These are phyloP conservation scores for Hipposideros armiger DNA, from an alignment of 2,113 vertebrate genomes.

Conservation along the genomic window DNA sequence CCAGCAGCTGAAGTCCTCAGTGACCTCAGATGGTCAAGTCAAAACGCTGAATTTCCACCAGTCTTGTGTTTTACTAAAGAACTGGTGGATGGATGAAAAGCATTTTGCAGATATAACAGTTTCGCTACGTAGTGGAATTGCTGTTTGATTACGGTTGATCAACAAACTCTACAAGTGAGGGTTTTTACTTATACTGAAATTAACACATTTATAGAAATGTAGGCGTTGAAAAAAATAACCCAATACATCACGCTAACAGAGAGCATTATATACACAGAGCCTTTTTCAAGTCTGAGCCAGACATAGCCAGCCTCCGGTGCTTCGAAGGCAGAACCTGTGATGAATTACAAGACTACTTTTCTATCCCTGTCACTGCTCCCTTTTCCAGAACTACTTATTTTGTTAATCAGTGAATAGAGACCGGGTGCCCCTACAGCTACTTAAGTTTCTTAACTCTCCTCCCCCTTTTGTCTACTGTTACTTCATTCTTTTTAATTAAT, in stretches of 20 bases:
- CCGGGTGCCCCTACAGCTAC: slow-evolving; percentile 34
- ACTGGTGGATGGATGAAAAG: slow-evolving; percentile 37
- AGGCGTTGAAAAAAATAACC: not conserved
- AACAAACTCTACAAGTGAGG: not conserved
- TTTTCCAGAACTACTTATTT: slow-evolving; percentile 45
- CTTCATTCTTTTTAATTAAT: slow-evolving; percentile 79
- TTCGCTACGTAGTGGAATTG: not conserved
- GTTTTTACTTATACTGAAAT: not conserved
- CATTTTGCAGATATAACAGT: slow-evolving; percentile 11
- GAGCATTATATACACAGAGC: not conserved
- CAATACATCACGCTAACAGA: not conserved
- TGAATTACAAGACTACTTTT: slow-evolving; percentile 34
- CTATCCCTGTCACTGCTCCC: not conserved
- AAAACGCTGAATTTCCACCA: slow-evolving; percentile 38
- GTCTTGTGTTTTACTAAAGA: slow-evolving; percentile 63
- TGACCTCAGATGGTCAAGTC: slow-evolving; percentile 52
- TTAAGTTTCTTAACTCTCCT: slow-evolving; percentile 69
- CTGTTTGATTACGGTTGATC: not conserved
- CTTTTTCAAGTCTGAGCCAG: slow-evolving; percentile 53
- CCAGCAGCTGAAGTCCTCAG: slow-evolving; percentile 20
- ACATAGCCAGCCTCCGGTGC: not conserved
- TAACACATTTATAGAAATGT: not conserved
- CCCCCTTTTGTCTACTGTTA: slow-evolving; percentile 64
- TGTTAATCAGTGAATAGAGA: slow-evolving; percentile 74
- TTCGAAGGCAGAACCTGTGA: not conserved